These are phyloP conservation scores for Epizoanthus illoricatus DNA, from an alignment of 92 coral and sea anemone species.

Conservation along the genomic window DNA sequence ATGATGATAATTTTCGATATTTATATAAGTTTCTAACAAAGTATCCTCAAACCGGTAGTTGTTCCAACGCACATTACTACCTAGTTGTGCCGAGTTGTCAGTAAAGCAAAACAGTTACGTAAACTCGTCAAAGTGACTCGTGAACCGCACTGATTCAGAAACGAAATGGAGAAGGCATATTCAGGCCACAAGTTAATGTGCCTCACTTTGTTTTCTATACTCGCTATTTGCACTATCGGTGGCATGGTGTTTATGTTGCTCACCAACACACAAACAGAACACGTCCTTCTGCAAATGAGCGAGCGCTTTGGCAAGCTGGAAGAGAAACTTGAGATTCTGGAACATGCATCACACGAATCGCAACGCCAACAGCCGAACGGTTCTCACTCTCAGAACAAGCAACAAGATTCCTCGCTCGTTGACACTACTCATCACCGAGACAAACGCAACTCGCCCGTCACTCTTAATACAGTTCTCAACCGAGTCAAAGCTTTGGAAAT, in stretches of 20 bases:
- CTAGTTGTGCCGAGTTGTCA: no score
- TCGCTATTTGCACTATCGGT: not conserved
- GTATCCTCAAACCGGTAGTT: no score
- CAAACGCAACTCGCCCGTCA: slow-evolving; percentile 17
- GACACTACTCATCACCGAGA: not conserved
- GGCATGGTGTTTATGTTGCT: not conserved
- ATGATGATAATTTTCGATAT: no score
- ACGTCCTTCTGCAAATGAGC: slow-evolving; percentile 7
- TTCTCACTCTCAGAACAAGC: no score
- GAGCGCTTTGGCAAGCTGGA: slow-evolving; percentile 9
- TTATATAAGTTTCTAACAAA: no score
- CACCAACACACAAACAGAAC: slow-evolving; percentile 9
- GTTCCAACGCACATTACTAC: no score
- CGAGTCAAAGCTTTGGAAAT: slow-evolving; percentile 8
- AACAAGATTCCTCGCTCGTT: no score
- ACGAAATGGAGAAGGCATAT: not conserved
- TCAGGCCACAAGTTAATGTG: not conserved
- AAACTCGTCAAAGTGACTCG: no score
- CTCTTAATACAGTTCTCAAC: not conserved
- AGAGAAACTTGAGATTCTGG: not conserved
- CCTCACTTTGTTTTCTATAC: not conserved
- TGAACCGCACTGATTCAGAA: no score
- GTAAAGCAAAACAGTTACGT: no score
- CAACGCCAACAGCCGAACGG: not conserved
- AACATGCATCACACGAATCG: not conserved